These are phyloP conservation scores for Python bivittatus DNA, from an alignment of 2,113 vertebrate genomes.

Conservation along the genomic window DNA sequence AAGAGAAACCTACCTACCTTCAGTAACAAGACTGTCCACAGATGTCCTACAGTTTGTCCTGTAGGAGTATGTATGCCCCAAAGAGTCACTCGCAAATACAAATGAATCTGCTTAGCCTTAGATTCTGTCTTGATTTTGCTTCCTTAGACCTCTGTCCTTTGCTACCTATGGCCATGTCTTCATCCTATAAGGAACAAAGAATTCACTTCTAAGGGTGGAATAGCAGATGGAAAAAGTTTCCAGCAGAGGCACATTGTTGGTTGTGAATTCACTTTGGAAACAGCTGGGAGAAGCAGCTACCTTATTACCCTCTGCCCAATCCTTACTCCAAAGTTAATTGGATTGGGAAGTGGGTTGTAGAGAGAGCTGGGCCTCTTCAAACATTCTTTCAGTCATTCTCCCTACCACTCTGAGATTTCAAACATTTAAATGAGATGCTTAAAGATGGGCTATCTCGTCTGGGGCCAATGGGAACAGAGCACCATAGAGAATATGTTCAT, in stretches of 20 bases:
- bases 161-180: background rate
- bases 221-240: background rate
- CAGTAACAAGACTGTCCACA: background rate
- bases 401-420: background rate
- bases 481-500: no score
- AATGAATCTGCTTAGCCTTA: background rate
- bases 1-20: background rate
- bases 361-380: background rate
- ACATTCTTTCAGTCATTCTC: background rate
- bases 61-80: background rate
- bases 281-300: background rate
- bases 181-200: background rate
- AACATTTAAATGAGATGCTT: no score
- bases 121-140: background rate
- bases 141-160: background rate
- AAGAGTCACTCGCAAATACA: background rate
- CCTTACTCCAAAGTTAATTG: no score
- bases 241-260: background rate
- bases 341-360: background rate
- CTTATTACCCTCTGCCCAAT: background rate
- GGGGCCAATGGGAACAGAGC: background rate
- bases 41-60: background rate
- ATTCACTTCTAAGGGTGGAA: background rate
- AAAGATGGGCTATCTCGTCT: background rate
- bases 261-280: background rate